Base-by-base conservation (phyloP, 2,888 invertebrate genomes). In the Drosophila meridionalis region DNA sequence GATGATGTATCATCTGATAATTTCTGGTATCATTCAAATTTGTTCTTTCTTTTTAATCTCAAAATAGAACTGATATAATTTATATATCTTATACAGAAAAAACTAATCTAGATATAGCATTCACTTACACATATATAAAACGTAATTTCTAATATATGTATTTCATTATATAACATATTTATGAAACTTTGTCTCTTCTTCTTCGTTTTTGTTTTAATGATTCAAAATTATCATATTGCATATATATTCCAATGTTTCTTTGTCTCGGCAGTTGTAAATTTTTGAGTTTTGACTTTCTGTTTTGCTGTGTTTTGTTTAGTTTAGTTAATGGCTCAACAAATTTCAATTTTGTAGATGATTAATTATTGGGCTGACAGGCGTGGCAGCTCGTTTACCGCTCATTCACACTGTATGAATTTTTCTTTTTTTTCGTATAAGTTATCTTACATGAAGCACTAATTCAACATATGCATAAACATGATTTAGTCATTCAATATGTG, bases 251-350 rank as follows among this genome's bases (percentile, higher is more conserved):
- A 4, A 28, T 14, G 28, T 52, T 40, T n/a, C 40, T 2, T 30
- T n/a, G 58, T 61, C 48, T 74, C 69, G 47, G 2, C 34, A 34
- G 47, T 28, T 63, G 53, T 56, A 30, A 30, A 40, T 32, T 20
- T 64, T 57, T 52, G 30, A 36, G 59, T 36, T 69, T 53, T 14
- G 50, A 30, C 50, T 66, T 74, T 74, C 34, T 38, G 50, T 55
- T 59, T 65, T 65, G 58, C 58, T 45, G 69, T 64, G 42, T 59
- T 68, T 34, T 47, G 50, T 40, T 52, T 57, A 57, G 53, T 53
- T 55, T 42, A 56, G 73, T 55, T 74, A 74, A 74, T 74, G 60
- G 76, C 76, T 28, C 28, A 52, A 63, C 69, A 75, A 74, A 69
- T 61, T 60, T 52, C 56, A 50, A 61, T 52, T 57, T 63, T 65